Evolutionary conservation across 2,113 vertebrate species (phyloP), one percentile per base, ranked within the genome.

Genomic region (Hyla sarda): DNA sequence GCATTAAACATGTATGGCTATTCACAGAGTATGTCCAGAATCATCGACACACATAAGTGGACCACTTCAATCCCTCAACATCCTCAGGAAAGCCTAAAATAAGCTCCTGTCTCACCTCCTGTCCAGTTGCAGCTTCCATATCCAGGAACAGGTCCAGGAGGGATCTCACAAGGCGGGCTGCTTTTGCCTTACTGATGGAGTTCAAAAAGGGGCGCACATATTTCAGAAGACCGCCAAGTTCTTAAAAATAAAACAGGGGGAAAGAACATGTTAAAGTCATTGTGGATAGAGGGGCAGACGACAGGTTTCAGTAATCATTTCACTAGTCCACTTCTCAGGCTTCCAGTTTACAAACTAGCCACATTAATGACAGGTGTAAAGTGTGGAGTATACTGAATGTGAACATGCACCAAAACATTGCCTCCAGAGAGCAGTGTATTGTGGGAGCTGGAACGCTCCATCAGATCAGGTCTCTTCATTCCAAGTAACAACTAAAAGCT

Each of bases 111-210:
- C 94, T 93, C 72, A 99, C 98, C 94, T 99, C 98, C 91, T 99
- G 98, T 28, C 98, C 98, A 0, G 98, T 99, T 0, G 98, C 98
- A 79, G 98, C 98, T 92, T 99, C 98, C 98, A 99, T 99, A 89
- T 99, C 98, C 37, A 99, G 95, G 88, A 99, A 99, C 2, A 99
- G 94, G 92, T 99, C 98, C 37, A 99, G 95, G 89, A 99, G 94
- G 9, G 96, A 99, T 6, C 98, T 96, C 47, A 99, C 98, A 47
- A 99, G 92, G 8, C 97, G 95, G 17, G 98, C 98, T 1, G 98
- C 98, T 92, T 99, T 99, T 69, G 95, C 95, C 89, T 96, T 96
- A 91, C 95, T 96, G 91, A 99, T 99, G 88, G 98, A 98, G 90
- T 99, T 99, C 91, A 99, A 90, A 93, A 99, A 99, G 88, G 98